Conservation (phyloP, 2,888 invertebrate species). For the Candidula unifasciata region DNA sequence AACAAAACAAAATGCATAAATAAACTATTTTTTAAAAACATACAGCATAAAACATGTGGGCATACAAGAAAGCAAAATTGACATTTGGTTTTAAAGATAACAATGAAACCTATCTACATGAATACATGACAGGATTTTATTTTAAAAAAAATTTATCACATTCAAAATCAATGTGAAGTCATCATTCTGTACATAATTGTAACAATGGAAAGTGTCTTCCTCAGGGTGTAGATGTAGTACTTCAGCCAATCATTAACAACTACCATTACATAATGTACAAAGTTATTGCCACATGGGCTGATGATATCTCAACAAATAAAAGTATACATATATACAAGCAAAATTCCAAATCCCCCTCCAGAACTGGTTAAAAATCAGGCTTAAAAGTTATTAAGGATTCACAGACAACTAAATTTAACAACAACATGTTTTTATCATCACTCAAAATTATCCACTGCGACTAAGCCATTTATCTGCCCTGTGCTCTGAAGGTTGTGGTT, state of each 20-base stretch:
- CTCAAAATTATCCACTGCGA: too few relatives aligned
- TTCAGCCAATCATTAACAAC: neutral
- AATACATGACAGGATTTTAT: slow-evolving; percentile 24
- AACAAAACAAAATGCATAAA: slow-evolving; percentile 12
- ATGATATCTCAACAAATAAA: too few relatives aligned
- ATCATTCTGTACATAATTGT: slow-evolving; percentile 12
- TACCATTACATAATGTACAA: neutral
- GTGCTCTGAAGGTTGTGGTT: too few relatives aligned
- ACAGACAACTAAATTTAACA: neutral
- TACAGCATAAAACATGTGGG: neutral
- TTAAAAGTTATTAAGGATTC: neutral
- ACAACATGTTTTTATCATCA: neutral
- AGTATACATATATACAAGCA: too few relatives aligned
- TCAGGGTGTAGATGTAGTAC: neutral
- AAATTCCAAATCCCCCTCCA: neutral
- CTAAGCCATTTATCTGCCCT: too few relatives aligned
- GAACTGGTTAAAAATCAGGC: neutral
- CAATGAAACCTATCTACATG: slow-evolving; percentile 19
- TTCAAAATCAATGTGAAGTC: slow-evolving; percentile 25
- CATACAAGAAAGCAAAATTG: neutral
- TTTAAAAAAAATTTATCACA: slow-evolving; percentile 34
- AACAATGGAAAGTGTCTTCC: slow-evolving; percentile 23
- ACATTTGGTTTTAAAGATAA: neutral
- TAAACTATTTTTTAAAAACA: neutral
- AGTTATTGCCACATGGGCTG: neutral